Percentiles rank a stretch among this genome's conserved stretches.
Evolutionary conservation across 2,888 invertebrate genomes (phyloP).

Genomic region (Drosophila austrosaltans): DNA sequence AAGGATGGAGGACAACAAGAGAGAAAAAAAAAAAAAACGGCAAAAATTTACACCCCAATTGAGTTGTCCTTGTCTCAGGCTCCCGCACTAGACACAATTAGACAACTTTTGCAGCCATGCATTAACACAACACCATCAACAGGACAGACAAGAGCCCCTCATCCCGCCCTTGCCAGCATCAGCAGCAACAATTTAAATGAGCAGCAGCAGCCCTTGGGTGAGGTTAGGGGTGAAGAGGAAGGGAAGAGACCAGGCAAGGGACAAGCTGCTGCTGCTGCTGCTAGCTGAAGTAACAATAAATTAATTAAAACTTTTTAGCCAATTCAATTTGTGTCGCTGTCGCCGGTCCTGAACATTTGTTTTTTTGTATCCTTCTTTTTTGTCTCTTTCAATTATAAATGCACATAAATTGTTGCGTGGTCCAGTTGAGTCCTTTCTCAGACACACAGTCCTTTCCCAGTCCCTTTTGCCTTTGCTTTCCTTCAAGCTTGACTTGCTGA

Average conservation of each 20-base stretch:
- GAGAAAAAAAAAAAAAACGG: neutral
- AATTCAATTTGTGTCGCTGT: slow-evolving; percentile 78
- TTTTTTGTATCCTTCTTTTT: slow-evolving; percentile 23
- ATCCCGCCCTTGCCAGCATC: neutral
- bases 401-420: slow-evolving; percentile 74
- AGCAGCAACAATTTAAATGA: slow-evolving; percentile 69
- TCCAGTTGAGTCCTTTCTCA: slow-evolving; percentile 16
- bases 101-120: slow-evolving; percentile 74
- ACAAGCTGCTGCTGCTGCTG: slow-evolving; percentile 24
- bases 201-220: slow-evolving; percentile 42
- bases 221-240: neutral
- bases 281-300: slow-evolving; percentile 76
- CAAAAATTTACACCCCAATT: slow-evolving; percentile 41
- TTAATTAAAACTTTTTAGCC: slow-evolving; percentile 79
- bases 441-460: neutral
- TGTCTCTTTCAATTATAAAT: slow-evolving; percentile 76
- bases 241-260: neutral
- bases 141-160: slow-evolving; percentile 4
- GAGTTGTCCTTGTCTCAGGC: slow-evolving; percentile 32
- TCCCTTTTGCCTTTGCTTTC: slow-evolving; percentile 5
- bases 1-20: neutral
- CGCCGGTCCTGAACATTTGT: slow-evolving; percentile 37
- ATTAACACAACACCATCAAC: slow-evolving; percentile 65
- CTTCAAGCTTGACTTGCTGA: slow-evolving; percentile 53
- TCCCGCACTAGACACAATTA: slow-evolving; percentile 54